phyloP scores from a whole-genome alignment of 2,797 vertebrate species.

The Catharus ustulatus region DNA sequence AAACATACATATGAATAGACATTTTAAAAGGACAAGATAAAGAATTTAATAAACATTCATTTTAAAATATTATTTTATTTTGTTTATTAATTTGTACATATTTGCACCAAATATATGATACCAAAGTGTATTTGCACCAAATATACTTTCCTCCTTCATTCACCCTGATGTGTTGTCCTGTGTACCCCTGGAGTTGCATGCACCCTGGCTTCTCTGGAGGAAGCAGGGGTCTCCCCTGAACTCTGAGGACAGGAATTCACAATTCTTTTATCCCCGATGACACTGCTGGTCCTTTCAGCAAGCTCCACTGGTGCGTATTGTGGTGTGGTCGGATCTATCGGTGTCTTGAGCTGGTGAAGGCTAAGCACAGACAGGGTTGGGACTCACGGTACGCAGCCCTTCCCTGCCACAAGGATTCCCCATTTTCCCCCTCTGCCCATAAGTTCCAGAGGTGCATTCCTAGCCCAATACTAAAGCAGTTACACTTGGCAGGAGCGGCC shows the following conservation, averaged over 20 bases:
- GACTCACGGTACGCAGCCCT: background rate
- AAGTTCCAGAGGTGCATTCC: background rate
- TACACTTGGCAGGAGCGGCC: background rate
- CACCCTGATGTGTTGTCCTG: background rate
- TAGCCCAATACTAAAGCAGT: background rate
- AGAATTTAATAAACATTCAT: background rate
- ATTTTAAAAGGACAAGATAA: background rate
- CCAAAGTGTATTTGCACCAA: background rate
- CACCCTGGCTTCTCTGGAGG: background rate
- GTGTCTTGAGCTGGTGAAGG: background rate
- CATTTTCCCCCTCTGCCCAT: background rate
- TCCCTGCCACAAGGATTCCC: background rate
- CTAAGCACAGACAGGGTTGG: background rate
- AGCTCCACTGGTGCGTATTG: fast-evolving
- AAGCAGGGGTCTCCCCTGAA: background rate
- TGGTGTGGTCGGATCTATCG: background rate
- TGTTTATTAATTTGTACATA: background rate
- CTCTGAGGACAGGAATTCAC: background rate
- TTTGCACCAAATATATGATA: background rate
- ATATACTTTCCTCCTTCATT: background rate
- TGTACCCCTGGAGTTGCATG: background rate
- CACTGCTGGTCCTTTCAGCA: background rate
- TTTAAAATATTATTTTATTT: background rate
- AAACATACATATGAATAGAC: background rate
- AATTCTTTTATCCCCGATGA: background rate